Evolutionary conservation across 2,888 invertebrate species (phyloP), one percentile per base, ranked within the genome.

Genomic region (Diachrysia chrysitis): DNA sequence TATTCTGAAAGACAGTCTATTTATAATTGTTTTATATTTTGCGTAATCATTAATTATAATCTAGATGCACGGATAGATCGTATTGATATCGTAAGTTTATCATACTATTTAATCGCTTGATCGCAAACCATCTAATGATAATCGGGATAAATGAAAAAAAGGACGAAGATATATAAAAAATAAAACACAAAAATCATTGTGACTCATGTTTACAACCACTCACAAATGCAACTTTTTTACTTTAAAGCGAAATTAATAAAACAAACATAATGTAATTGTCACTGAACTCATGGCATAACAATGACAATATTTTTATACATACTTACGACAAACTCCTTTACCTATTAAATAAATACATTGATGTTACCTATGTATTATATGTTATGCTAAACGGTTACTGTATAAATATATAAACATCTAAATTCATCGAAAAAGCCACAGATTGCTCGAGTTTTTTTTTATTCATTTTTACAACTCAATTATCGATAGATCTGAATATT

Each of bases 201-300:
- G 93, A 94, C 93, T 93, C 92, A 90, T 93, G 92, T 94, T 94
- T 93, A 94, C 91, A 94, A 94, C 93, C 93, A 93, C 92, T 92
- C 93, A 93, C 94, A 93, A 93, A 92, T 93, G 93, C 93, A 93
- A 90, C 90, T 25, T 84, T 88, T 86, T 92, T 92, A 92, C 89
- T 91, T 91, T 90, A 85, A 94, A 95, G 94, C 94, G 87, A 92
- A 90, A 89, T 83, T 87, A 87, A 87, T 88, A 87, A 91, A 93
- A 90, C 89, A 91, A 92, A 91, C 88, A 87, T 87, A 84, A 89
- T 88, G 71, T 66, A 71, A 88, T 86, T 89, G 89, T 93, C 91
- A 90, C 88, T 89, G 86, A 85, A 90, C 89, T 89, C 92, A 95
- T 94, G 94, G 94, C 95, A 92, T 93, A 88, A 91, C 89, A 92